A percentile compares a stretch with the other conserved stretches of the same genome.
These are phyloP conservation scores for Ornithorhynchus anatinus DNA, from an alignment of 2,113 vertebrate species.

Conservation along the genomic window DNA sequence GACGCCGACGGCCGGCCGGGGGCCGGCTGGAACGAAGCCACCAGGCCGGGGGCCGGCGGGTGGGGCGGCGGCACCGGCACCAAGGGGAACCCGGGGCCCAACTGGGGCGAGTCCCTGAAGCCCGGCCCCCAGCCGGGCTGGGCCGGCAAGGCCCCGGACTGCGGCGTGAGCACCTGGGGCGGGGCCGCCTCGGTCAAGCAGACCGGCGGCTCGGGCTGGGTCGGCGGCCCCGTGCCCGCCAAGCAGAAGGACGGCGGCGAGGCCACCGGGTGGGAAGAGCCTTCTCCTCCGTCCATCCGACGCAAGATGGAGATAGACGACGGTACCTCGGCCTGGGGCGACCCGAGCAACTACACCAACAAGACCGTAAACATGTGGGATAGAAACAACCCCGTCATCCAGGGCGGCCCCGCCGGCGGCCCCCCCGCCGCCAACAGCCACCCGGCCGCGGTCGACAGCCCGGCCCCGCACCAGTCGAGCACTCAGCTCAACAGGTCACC, in stretches of 20 bases:
- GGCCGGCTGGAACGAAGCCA: constrained; percentile 75
- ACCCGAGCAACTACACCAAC: constrained; percentile 86
- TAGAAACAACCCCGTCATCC: constrained; percentile 88
- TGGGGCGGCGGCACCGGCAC: constrained; percentile 76
- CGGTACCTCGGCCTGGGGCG: constrained; percentile 97
- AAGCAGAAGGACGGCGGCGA: constrained; percentile 85
- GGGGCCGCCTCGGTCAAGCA: constrained; percentile 92
- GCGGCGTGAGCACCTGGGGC: constrained; percentile 87
- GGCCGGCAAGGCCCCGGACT: constrained; percentile 88
- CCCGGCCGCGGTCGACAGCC: constrained; percentile 79
- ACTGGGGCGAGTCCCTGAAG: constrained; percentile 88
- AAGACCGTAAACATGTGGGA: constrained; percentile 98
- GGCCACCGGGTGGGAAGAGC: constrained; percentile 95
- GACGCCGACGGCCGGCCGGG: constrained; percentile 76
- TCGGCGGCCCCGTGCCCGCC: constrained; percentile 77
- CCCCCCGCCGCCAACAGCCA: constrained; percentile 70
- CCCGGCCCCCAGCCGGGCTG: constrained; percentile 84
- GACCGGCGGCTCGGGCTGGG: constrained; percentile 82
- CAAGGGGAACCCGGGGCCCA: constrained; percentile 78
- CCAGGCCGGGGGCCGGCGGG: constrained; percentile 73
- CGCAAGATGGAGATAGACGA: constrained; percentile 99
- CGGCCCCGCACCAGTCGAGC: constrained; percentile 80
- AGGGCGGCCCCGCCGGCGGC: constrained; percentile 79
- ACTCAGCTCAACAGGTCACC: constrained; percentile 84
- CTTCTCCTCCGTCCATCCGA: constrained; percentile 92